Percentiles rank a stretch among this genome's conserved stretches.
Conservation (phyloP, 2,797 vertebrate genomes). For the Knipowitschia caucasica region DNA sequence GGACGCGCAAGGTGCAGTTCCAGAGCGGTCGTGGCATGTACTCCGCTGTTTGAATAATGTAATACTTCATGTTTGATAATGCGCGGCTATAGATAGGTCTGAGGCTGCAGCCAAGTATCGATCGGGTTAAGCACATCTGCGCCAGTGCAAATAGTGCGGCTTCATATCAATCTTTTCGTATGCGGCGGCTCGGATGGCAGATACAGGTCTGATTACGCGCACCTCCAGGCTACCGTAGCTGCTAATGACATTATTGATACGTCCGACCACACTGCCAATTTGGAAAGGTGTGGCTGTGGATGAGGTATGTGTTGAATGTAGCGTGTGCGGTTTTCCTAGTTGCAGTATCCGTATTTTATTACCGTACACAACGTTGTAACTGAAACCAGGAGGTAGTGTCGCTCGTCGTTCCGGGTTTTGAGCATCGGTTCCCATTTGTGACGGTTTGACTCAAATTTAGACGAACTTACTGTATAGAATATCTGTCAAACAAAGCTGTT, state of each 20-base stretch:
- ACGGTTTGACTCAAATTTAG: too few species aligned
- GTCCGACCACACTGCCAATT: constrained; percentile 53
- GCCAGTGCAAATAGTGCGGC: constrained; percentile 59
- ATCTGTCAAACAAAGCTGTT: too few species aligned
- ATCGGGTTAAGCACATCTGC: constrained; percentile 76
- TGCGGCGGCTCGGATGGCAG: constrained; percentile 64
- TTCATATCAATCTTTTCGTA: constrained; percentile 67
- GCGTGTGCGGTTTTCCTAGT: not conserved
- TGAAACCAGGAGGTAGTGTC: not conserved
- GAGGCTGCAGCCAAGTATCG: constrained; percentile 72
- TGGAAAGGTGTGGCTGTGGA: constrained; percentile 48
- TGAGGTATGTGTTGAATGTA: constrained; percentile 24
- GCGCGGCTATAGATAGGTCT: constrained; percentile 75
- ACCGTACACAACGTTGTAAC: too few species aligned
- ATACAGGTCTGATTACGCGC: constrained; percentile 62
- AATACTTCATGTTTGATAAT: constrained; percentile 71
- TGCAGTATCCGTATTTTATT: not conserved
- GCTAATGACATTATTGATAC: constrained; percentile 68
- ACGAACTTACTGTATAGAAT: not conserved
- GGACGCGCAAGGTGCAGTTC: constrained; percentile 54
- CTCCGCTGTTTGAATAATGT: constrained; percentile 66
- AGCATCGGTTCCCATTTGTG: not conserved
- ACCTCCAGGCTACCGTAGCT: constrained; percentile 48
- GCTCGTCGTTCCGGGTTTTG: not conserved
- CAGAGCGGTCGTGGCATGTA: constrained; percentile 53